phyloP scores from a whole-genome alignment of 2,797 vertebrate species.

The Ispidina lecontei region DNA sequence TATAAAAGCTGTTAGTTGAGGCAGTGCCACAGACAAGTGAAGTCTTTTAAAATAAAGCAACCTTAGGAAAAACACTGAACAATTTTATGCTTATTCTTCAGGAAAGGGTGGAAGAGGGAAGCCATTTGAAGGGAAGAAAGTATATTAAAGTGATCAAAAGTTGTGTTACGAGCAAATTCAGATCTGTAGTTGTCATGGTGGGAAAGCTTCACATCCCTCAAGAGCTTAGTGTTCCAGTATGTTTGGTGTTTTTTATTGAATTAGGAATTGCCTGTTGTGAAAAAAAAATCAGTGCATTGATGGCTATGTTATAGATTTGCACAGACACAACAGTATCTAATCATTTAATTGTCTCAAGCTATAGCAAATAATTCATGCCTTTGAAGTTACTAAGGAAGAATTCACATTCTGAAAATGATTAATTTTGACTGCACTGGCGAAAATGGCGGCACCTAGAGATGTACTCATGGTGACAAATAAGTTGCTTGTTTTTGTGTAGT shows the following conservation, averaged over 20 bases:
- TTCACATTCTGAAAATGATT: not conserved
- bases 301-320: not conserved
- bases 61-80: not conserved
- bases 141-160: not conserved
- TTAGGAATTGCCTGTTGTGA: not conserved
- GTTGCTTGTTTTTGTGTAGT: not conserved
- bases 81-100: not conserved
- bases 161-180: not conserved
- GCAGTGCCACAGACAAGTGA: not conserved
- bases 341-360: not conserved
- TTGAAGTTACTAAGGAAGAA: not conserved
- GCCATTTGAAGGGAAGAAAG: not conserved
- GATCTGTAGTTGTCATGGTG: not conserved
- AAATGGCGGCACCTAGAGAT: not conserved
- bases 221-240: not conserved
- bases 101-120: not conserved
- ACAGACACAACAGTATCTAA: not conserved
- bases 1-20: not conserved
- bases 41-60: not conserved
- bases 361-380: not conserved
- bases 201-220: not conserved
- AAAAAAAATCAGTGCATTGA: not conserved
- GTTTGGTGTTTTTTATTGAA: not conserved
- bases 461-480: not conserved
- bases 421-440: not conserved